A percentile compares a stretch with the other conserved stretches of the same genome.
Conservation (phyloP, 2,113 vertebrate genomes). For the Peromyscus californicus region DNA sequence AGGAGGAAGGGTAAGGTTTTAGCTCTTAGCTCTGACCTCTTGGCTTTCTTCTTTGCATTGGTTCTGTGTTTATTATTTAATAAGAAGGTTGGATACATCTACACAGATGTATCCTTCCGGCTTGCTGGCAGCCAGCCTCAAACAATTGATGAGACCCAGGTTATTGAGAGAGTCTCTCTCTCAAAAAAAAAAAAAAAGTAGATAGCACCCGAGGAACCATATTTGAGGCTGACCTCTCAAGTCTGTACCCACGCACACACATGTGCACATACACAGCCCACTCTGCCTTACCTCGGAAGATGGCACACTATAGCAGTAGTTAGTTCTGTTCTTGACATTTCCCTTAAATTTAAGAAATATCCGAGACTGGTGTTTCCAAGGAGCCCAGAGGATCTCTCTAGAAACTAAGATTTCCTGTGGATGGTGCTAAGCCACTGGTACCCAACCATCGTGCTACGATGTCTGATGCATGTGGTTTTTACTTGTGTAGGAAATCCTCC, state of each 20-base stretch:
- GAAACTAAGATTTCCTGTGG: neutral
- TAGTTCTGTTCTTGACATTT: neutral
- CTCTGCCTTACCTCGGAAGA: neutral
- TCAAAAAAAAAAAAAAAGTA: neutral
- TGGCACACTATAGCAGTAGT: neutral
- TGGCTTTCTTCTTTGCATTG: too few relatives aligned
- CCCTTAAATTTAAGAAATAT: neutral
- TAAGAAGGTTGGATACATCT: too few relatives aligned
- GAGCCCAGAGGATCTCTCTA: neutral
- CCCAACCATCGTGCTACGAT: neutral
- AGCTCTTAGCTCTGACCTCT: too few relatives aligned
- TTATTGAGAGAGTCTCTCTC: neutral
- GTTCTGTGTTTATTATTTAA: too few relatives aligned
- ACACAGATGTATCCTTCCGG: neutral
- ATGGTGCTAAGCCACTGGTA: neutral
- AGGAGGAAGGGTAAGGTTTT: too few relatives aligned
- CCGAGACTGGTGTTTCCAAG: neutral
- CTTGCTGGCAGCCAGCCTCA: neutral
- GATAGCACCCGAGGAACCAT: neutral
- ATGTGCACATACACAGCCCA: neutral
- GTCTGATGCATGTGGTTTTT: neutral
- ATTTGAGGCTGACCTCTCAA: neutral
- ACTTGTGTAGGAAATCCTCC: neutral
- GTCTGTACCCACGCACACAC: neutral
- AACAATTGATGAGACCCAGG: neutral